A percentile compares a stretch with the other conserved stretches of the same genome.
These are phyloP conservation scores for Orycteropus afer DNA, from an alignment of 2,113 vertebrate genomes.

Conservation along the genomic window DNA sequence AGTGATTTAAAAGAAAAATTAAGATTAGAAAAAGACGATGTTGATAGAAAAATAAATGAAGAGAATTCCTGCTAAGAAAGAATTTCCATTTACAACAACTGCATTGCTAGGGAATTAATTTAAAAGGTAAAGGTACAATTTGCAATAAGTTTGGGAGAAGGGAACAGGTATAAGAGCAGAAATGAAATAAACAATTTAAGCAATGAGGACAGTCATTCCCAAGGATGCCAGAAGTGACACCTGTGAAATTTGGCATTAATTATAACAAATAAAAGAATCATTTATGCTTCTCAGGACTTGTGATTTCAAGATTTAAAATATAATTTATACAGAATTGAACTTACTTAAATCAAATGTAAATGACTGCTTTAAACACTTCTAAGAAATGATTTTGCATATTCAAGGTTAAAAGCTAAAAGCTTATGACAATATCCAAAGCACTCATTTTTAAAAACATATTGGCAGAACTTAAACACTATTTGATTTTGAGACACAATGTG, in stretches of 20 bases:
- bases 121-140: not conserved
- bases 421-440: not conserved
- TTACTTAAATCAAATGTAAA: not conserved
- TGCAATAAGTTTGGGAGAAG: not conserved
- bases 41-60: slow-evolving; percentile 1
- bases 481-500: not conserved
- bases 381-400: not conserved
- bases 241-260: slow-evolving; percentile 5
- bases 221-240: slow-evolving; percentile 4
- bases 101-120: not conserved
- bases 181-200: not conserved
- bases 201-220: not conserved
- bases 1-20: not conserved
- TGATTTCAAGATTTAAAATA: not conserved
- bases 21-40: slow-evolving; percentile 31
- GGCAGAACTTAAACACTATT: not conserved
- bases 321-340: not conserved
- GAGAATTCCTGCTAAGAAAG: not conserved
- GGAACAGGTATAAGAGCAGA: not conserved
- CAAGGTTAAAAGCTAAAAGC: not conserved
- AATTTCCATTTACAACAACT: not conserved
- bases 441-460: not conserved
- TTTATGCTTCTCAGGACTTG: not conserved
- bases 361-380: not conserved
- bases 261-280: not conserved